phyloP scores from a whole-genome alignment of 2,888 invertebrate genomes.

The Lagria hirta region DNA sequence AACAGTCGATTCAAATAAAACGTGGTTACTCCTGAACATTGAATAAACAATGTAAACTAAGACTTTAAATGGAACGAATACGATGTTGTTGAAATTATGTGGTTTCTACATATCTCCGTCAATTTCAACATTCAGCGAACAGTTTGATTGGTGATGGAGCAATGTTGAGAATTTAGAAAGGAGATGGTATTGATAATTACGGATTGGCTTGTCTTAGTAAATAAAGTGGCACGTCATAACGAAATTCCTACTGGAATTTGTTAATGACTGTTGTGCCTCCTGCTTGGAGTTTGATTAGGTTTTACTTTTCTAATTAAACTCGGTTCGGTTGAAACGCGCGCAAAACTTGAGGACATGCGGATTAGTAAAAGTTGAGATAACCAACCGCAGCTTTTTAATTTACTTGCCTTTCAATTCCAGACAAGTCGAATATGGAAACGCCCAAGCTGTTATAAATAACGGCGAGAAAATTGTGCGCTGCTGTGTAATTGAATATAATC shows the following conservation, averaged over 20 bases:
- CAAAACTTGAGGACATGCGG: conserved; percentile 22
- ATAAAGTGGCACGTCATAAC: neutral
- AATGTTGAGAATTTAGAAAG: conserved; percentile 9
- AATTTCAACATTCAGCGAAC: no score
- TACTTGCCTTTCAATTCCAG: conserved; percentile 21
- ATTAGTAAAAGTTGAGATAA: conserved; percentile 26
- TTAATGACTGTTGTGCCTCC: conserved; percentile 27
- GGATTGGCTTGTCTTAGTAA: conserved; percentile 7
- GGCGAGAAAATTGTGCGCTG: conserved; percentile 24
- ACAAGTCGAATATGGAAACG: conserved; percentile 24
- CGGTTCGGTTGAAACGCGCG: conserved; percentile 23
- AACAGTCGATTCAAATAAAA: no score
- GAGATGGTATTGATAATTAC: conserved; percentile 1
- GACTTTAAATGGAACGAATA: no score
- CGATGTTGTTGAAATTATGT: no score
- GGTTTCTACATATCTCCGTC: no score
- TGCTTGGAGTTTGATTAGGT: conserved; percentile 42
- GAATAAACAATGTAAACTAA: no score
- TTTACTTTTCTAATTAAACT: conserved; percentile 43
- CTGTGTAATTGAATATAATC: conserved; percentile 24
- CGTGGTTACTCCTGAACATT: no score
- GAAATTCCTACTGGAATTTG: conserved; percentile 8
- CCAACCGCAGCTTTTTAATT: conserved; percentile 25
- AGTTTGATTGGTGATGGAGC: no score
- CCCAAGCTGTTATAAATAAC: conserved; percentile 25